Base-by-base conservation (phyloP, 2,113 vertebrate genomes). In the Perognathus longimembris region DNA sequence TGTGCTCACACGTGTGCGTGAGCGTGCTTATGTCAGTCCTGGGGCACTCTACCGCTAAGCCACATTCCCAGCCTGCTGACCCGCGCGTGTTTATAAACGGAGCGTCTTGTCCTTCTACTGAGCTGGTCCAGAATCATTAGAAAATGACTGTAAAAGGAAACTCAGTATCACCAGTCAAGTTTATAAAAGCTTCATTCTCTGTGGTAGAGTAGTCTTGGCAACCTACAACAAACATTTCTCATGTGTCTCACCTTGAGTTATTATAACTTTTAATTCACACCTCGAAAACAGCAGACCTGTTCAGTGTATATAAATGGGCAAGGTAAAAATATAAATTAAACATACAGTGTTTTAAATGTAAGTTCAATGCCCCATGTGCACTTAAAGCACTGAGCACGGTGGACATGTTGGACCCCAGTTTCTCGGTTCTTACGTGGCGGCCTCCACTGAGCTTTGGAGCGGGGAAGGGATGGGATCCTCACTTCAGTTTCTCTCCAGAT, bases 1-100 rank as follows among this genome's bases (percentile, higher is more conserved):
- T 17, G 50, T 15, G 50, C 14, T 4, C 14, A 14, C 3, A 14
- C 4, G 50, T 54, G 50, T 54, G 50, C 14, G 50, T 54, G 45
- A 10, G 45, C 12, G 45, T 45, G 45, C 12, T 7, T 45, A 11
- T 45, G 45, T 45, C n/a, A n/a, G n/a, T n/a, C n/a, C n/a, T n/a
- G n/a, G n/a, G n/a, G n/a, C n/a, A 15, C 50, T 54, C 50, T 54
- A 54, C 50, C 50, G 17, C 15, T 14, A 15, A 54, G 50, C 50
- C 50, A 54, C 50, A 14, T 54, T 54, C 50, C 24, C 59, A 6
- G 59, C 93, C 96, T 93, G 92, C 85, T 97, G 93, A 15, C 91
- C 91, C 95, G 79, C 94, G 95, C 94, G 97, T 97, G 96, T 97
- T 97, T 94, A 93, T 92, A 63, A 96, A 94, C 86, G 50, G 32